phyloP scores from a whole-genome alignment of 2,797 vertebrate genomes.

The Cyclura pinguis region DNA sequence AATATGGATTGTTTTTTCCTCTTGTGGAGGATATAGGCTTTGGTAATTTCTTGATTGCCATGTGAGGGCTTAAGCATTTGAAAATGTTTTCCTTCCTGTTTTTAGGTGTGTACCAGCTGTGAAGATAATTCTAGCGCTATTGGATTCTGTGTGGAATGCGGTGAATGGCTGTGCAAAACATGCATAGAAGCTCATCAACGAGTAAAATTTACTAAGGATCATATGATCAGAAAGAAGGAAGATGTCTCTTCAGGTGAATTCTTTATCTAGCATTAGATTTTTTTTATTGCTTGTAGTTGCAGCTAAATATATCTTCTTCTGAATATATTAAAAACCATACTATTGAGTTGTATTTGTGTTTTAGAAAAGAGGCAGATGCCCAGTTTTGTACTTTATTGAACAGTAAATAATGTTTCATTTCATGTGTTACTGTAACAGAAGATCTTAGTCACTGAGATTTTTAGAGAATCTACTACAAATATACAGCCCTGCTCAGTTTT shows the following conservation, averaged over 20 bases:
- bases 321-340: background rate
- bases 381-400: background rate
- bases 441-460: background rate
- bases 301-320: background rate
- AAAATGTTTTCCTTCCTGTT: slow-evolving; percentile 39
- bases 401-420: slow-evolving; percentile 7
- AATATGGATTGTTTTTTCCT: background rate
- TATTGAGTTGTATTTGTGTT: background rate
- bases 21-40: background rate
- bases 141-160: slow-evolving; percentile 96
- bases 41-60: background rate
- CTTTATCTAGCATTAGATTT: background rate
- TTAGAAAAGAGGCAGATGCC: background rate
- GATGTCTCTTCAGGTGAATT: slow-evolving; percentile 89
- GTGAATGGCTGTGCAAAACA: slow-evolving; percentile 98
- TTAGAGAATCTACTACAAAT: background rate
- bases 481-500: background rate
- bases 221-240: slow-evolving; percentile 97
- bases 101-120: slow-evolving; percentile 96
- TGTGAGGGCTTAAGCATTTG: slow-evolving; percentile 1
- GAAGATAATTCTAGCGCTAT: slow-evolving; percentile 97
- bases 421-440: background rate
- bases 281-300: background rate
- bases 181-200: slow-evolving; percentile 98
- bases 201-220: slow-evolving; percentile 99